Evolutionary conservation across 2,888 invertebrate species (phyloP), one percentile per base, ranked within the genome.

Genomic region (Pterobdella sp.): DNA sequence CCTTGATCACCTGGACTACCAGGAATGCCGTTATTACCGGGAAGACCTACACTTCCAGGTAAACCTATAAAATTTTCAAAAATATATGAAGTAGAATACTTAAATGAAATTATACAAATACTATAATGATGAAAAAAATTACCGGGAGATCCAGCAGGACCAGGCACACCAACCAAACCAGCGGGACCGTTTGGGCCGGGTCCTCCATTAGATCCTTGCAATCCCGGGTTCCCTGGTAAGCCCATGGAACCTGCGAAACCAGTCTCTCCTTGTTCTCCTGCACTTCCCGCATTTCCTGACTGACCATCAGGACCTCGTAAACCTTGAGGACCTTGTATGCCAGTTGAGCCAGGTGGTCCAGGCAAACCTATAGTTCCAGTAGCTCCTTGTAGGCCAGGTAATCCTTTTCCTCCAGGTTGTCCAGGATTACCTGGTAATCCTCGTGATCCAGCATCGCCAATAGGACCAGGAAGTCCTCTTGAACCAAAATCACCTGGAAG

Each of bases 261-360:
- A 26, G 67, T 36, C 34, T 74, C 64, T 68, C 75, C 75, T 64
- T 42, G 56, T 31, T 35, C 7, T 35, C 75, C 75, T n/a, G 34
- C 66, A 10, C 10, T 18, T 29, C 76, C 76, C 32, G 37, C 37
- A 26, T 3, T 2, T 42, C 73, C 76, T 4, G 70, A 64, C 18
- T 68, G 35, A 29, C 75, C 76, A 34, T 31, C 36, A 7, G 42
- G 7, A 64, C 76, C 76, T 34, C 64, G 35, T 10, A 18, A 31
- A 49, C 76, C 76, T n/a, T 35, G 52, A 2, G 34, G 31, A 34
- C 74, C 74, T 34, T 34, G 71, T 31, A 65, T 26, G 26, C 76
- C 76, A 32, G 69, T 71, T 66, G 32, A 65, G 26, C 76, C 76
- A 32, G 71, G 36, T 7, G 26, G 49, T 35, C 76, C 76, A 26